Conservation (phyloP, 2,888 invertebrate genomes). For the Noctua comes region DNA sequence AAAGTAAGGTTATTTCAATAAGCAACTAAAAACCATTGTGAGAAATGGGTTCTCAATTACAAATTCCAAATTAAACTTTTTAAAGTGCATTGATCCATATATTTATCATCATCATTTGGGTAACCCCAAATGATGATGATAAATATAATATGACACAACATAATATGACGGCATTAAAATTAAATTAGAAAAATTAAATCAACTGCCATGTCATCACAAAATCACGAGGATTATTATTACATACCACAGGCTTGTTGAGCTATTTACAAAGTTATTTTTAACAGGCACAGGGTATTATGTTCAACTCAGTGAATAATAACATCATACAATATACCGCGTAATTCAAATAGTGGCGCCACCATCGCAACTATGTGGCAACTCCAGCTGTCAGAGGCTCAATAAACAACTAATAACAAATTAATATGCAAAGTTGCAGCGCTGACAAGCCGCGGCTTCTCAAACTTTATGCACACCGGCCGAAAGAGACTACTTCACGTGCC, state of each 20-base stretch:
- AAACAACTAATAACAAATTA: slow-evolving; percentile 72
- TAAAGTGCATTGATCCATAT: background rate
- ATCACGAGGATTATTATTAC: background rate
- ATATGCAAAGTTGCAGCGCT: slow-evolving; percentile 62
- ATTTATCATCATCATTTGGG: background rate
- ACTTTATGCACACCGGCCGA: slow-evolving; percentile 17
- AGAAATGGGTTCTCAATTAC: background rate
- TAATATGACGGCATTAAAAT: background rate
- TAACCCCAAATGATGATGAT: too few relatives aligned
- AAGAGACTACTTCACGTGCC: background rate
- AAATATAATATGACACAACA: too few relatives aligned
- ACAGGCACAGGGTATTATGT: background rate
- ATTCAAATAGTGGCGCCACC: slow-evolving; percentile 1
- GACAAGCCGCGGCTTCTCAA: slow-evolving; percentile 24
- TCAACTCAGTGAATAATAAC: background rate
- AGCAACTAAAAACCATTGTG: background rate
- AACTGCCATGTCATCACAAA: background rate
- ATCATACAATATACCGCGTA: background rate
- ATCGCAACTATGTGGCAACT: slow-evolving; percentile 48
- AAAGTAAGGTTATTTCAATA: background rate
- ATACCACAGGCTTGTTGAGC: background rate
- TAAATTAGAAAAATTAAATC: background rate
- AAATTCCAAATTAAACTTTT: background rate
- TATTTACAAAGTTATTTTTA: background rate
- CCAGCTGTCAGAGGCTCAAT: slow-evolving; percentile 58